Conservation (phyloP, 2,113 vertebrate species). For the Accipiter virgatus region DNA sequence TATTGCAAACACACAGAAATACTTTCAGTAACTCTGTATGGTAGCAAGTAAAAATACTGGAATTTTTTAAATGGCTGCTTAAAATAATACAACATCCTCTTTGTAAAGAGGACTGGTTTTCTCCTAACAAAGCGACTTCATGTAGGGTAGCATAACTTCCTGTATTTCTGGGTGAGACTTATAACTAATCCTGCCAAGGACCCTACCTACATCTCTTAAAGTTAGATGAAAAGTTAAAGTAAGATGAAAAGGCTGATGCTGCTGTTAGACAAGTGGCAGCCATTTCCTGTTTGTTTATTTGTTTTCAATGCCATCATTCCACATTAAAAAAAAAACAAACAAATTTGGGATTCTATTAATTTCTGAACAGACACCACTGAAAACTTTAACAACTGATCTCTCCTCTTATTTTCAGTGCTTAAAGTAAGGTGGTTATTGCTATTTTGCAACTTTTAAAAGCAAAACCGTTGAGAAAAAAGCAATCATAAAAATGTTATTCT, state of each 20-base stretch:
- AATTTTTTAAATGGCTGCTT: background rate
- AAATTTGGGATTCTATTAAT: conserved; percentile 9
- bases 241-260: background rate
- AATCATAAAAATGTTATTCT: background rate
- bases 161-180: background rate
- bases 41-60: background rate
- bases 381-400: background rate
- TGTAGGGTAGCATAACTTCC: background rate
- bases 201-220: background rate
- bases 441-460: background rate
- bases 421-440: conserved; percentile 47
- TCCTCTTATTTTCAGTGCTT: conserved; percentile 34
- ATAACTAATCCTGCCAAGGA: background rate
- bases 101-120: background rate
- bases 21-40: background rate
- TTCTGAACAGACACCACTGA: conserved; percentile 23
- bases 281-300: background rate
- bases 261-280: background rate
- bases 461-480: background rate
- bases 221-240: background rate
- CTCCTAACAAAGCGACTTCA: background rate
- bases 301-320: background rate
- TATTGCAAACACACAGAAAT: background rate
- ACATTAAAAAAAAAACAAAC: background rate
- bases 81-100: background rate